Evolutionary conservation across 2,113 vertebrate species (phyloP).

Genomic region (Stegastes partitus): DNA sequence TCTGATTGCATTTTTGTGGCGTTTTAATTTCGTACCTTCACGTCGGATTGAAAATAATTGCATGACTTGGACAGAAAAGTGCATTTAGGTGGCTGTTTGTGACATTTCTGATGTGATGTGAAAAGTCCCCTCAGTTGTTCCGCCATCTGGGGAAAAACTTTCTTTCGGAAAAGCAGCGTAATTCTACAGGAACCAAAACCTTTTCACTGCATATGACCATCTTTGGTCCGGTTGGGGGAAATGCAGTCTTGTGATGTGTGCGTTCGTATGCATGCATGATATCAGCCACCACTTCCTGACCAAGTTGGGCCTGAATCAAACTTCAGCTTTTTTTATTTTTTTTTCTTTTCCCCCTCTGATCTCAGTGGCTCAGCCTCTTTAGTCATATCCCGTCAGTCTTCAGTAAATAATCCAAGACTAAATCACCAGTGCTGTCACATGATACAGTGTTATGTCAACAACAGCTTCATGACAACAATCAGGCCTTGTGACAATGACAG

Average conservation of each 20-base stretch:
- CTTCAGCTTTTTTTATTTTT: not conserved
- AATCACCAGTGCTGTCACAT: constrained; percentile 51
- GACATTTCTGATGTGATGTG: not conserved
- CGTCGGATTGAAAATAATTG: constrained; percentile 1
- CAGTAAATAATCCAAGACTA: constrained; percentile 40
- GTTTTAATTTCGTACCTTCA: constrained; percentile 21
- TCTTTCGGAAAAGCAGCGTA: not conserved
- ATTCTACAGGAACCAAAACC: not conserved
- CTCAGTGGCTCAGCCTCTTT: not conserved
- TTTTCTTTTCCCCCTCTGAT: too few relatives aligned
- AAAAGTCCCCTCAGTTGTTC: not conserved
- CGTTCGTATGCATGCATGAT: not conserved
- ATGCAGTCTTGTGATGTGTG: constrained; percentile 33
- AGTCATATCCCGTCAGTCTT: constrained; percentile 53
- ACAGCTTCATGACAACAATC: constrained; percentile 4
- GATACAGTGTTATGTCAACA: constrained; percentile 13
- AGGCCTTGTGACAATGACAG: constrained; percentile 39
- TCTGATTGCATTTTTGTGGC: constrained; percentile 9
- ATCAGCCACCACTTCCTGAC: constrained; percentile 20
- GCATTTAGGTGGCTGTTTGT: constrained; percentile 9
- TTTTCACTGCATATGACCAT: constrained; percentile 2
- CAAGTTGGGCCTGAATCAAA: constrained; percentile 21
- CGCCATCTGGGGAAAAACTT: not conserved
- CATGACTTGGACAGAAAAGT: not conserved
- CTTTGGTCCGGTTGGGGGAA: constrained; percentile 9